Percentiles rank a stretch among this genome's conserved stretches.
Evolutionary conservation across 2,797 vertebrate genomes (phyloP).

Genomic region (Tokudaia muenninki): DNA sequence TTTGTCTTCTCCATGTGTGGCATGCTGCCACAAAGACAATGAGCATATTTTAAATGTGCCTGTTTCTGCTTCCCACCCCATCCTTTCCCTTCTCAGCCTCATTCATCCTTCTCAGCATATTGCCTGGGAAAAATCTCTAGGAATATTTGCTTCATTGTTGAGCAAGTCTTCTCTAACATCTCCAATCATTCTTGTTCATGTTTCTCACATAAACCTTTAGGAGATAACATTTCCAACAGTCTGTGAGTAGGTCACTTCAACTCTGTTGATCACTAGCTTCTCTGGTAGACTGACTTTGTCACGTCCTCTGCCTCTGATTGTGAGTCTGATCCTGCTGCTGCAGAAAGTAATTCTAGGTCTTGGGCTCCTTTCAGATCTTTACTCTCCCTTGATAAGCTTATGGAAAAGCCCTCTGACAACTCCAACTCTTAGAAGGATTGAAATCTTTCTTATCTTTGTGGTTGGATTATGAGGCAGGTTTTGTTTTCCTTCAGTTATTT

Average conservation of each 20-base stretch:
- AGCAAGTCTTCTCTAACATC: neutral
- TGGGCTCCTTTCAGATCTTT: neutral
- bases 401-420: neutral
- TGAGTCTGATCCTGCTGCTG: neutral
- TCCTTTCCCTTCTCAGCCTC: neutral
- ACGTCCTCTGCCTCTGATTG: neutral
- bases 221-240: neutral
- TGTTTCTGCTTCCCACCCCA: too few species aligned
- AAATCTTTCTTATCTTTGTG: neutral
- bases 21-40: neutral
- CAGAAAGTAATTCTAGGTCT: neutral
- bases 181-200: neutral
- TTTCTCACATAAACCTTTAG: neutral
- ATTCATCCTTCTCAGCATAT: neutral
- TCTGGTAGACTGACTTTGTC: neutral
- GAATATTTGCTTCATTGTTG: neutral
- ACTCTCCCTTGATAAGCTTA: neutral
- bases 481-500: conserved; percentile 52
- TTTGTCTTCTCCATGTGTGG: neutral
- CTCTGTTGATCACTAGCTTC: neutral
- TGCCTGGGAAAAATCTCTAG: neutral
- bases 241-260: neutral
- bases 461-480: neutral
- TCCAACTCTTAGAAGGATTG: neutral
- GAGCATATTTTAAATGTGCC: neutral